Base-by-base conservation (phyloP, 1,140 invertebrate species). In the Cephus cinctus region DNA sequence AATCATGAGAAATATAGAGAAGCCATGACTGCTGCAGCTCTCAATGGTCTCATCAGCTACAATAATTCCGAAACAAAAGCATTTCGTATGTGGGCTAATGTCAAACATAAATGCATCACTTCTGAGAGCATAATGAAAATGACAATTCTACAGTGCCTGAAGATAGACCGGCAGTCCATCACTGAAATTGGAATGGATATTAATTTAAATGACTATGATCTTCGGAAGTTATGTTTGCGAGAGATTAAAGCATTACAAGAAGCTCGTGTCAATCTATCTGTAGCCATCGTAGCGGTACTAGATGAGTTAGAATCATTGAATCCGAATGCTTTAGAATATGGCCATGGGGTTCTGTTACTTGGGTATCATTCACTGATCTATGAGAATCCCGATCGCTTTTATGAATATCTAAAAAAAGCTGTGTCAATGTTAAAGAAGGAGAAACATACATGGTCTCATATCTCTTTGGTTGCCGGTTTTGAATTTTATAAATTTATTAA, bases 121-220 rank as follows among this genome's bases (percentile, higher is more conserved):
- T 22, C 23, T 4, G 19, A 52, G n/a, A 41, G 62, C 15, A 40
- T 62, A 6, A 35, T 40, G 32, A 43, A 61, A 18, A 18, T 67
- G 4, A 63, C 72, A 14, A 59, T 76, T 16, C 5, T 71, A 14
- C 30, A 51, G 1, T 74, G 61, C 21, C 50, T 75, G 5, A 62
- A 46, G 35, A 36, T 16, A 1, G 60, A 73, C 36, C 19, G 35
- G 4, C 15, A 43, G 1, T 35, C 39, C 0, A 56, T 65, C 5
- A 44, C 64, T n/a, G 50, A 65, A 27, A 14, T 77, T 12, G 67
- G 63, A 8, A 40, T 73, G 4, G 39, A 49, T 4, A n/a, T 71
- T 2, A 34, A 64, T 4, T 35, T 67, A 12, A 45, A 54, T 0
- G 39, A 71, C 14, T 61, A 66, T 22, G 55, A 71, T 51, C 27